A percentile compares a stretch with the other conserved stretches of the same genome.
Evolutionary conservation across 2,113 vertebrate genomes (phyloP).

Genomic region (Megaceryle maxima): DNA sequence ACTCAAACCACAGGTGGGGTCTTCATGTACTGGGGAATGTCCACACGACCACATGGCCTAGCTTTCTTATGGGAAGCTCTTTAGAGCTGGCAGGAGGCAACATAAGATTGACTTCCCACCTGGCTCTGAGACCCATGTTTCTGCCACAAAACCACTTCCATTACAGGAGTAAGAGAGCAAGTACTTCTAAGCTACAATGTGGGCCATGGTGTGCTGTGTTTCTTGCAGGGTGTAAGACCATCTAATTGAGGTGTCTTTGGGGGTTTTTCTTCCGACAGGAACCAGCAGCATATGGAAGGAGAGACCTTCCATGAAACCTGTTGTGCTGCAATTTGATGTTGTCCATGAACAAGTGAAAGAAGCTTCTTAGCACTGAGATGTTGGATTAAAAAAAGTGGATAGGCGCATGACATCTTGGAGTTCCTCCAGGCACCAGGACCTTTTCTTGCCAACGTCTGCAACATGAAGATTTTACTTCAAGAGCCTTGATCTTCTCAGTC

Average conservation of each 20-base stretch:
- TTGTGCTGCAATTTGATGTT: background rate
- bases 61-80: background rate
- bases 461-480: background rate
- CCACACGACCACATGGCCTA: background rate
- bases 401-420: background rate
- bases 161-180: background rate
- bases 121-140: background rate
- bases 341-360: background rate
- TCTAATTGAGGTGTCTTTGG: background rate
- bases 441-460: background rate
- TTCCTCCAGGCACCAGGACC: background rate
- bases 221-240: background rate
- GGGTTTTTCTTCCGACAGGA: background rate
- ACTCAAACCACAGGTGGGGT: background rate
- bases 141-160: background rate
- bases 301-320: background rate
- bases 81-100: background rate
- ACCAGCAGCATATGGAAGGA: background rate
- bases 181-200: accelerated
- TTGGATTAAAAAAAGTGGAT: background rate
- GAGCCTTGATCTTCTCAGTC: background rate
- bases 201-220: too few relatives aligned
- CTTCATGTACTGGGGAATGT: background rate
- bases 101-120: accelerated
- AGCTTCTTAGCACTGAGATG: background rate